Evolutionary conservation across 2,797 vertebrate species (phyloP).

Genomic region (Rhyacichthys aspro): DNA sequence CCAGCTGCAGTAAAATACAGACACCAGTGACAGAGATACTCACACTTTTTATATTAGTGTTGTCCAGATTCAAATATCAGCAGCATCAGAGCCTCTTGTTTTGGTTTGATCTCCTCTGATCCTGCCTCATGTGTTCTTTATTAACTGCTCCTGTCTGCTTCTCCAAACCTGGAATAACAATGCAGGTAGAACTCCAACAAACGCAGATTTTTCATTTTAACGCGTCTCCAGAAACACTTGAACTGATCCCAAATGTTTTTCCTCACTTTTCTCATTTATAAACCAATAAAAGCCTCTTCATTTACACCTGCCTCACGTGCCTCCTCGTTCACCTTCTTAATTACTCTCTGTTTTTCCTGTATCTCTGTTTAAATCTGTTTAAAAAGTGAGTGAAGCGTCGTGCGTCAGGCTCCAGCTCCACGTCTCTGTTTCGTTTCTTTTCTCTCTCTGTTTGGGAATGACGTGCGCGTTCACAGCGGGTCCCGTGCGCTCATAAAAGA

Average conservation of each 20-base stretch:
- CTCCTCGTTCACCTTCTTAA: background rate
- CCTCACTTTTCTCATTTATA: background rate
- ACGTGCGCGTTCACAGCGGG: constrained; percentile 49
- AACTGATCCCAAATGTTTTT: background rate
- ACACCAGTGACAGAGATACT: no score
- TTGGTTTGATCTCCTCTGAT: no score
- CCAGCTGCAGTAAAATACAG: no score
- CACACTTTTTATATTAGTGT: no score
- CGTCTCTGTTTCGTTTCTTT: background rate
- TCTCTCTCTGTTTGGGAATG: constrained; percentile 55
- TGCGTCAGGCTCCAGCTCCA: background rate
- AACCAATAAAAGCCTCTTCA: background rate
- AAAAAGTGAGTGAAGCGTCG: background rate
- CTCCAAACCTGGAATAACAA: no score
- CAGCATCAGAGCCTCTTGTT: no score
- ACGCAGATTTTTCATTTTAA: background rate
- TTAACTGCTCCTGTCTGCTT: no score
- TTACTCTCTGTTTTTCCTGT: background rate
- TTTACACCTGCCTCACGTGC: background rate
- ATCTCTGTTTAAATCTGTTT: background rate
- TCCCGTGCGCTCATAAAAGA: constrained; percentile 67
- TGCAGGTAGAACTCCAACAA: background rate
- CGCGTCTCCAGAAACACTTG: background rate
- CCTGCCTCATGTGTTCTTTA: no score
- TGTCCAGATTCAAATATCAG: no score